Conservation (phyloP, 2,888 invertebrate species). For the Ophraella communa region DNA sequence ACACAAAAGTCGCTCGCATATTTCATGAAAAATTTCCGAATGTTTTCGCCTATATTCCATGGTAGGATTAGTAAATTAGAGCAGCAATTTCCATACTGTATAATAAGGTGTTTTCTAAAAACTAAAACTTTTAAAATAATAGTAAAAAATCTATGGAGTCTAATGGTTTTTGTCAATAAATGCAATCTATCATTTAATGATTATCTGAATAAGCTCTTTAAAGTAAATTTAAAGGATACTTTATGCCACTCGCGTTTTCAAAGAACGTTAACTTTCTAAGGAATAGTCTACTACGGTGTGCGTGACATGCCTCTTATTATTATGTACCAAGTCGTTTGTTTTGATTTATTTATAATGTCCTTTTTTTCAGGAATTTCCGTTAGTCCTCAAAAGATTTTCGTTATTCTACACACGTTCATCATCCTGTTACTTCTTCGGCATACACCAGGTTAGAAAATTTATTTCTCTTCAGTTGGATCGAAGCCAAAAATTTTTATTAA, state of each 20-base stretch:
- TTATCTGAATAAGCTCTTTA: no score
- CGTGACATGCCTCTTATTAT: conserved; percentile 2
- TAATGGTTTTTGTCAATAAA: no score
- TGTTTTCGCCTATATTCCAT: no score
- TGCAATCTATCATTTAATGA: no score
- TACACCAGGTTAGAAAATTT: conserved; percentile 27
- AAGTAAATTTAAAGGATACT: no score
- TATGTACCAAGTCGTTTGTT: conserved; percentile 14
- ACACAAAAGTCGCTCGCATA: no score
- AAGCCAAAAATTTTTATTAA: conserved; percentile 1
- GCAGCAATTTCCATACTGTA: no score
- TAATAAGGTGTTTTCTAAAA: no score
- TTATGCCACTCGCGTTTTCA: background rate
- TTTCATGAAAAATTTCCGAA: no score
- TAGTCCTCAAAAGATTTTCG: conserved; percentile 18
- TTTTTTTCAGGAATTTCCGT: conserved; percentile 26
- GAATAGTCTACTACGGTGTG: background rate
- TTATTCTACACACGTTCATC: conserved; percentile 29
- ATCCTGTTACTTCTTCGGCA: conserved; percentile 26
- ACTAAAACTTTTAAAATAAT: no score
- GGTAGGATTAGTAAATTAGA: no score
- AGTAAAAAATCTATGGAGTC: no score
- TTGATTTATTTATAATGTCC: conserved; percentile 21
- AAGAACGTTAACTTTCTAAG: background rate
- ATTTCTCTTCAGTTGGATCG: conserved; percentile 3